Percentiles rank a stretch among this genome's conserved stretches.
These are phyloP conservation scores for Caenorhabditis sp. DNA, from an alignment of 2,888 invertebrate species.

Conservation along the genomic window DNA sequence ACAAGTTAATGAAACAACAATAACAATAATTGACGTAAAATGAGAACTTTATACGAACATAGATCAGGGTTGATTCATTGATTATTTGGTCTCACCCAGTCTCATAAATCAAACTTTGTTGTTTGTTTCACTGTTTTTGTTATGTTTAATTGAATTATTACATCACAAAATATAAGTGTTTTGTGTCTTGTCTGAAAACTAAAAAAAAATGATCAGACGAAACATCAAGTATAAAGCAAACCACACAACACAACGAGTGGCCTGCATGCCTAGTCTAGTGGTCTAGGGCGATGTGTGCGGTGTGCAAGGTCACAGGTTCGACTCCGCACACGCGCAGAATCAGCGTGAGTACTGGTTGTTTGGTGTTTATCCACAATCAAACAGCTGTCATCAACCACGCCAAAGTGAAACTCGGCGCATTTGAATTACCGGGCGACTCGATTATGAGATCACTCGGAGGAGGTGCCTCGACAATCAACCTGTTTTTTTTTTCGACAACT, in stretches of 20 bases:
- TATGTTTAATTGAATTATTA: too few species aligned
- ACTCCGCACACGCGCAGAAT: background rate
- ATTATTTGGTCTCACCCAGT: too few species aligned
- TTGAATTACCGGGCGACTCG: constrained; percentile 30
- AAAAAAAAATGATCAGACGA: too few species aligned
- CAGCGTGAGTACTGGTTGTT: constrained; percentile 41
- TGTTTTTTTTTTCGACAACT: constrained; percentile 3
- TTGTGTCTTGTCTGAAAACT: too few species aligned
- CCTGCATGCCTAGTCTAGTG: constrained; percentile 18
- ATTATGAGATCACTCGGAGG: constrained; percentile 24
- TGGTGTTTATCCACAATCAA: constrained; percentile 24
- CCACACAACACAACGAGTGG: background rate
- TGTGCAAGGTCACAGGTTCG: constrained; percentile 2
- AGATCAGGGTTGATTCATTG: too few species aligned
- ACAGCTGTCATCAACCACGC: constrained; percentile 44
- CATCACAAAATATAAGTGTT: too few species aligned
- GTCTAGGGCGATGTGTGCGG: constrained; percentile 5
- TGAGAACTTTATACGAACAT: background rate
- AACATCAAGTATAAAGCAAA: background rate
- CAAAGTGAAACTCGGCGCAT: constrained; percentile 9
- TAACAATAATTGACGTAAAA: background rate
- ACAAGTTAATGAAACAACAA: too few species aligned
- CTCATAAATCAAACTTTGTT: too few species aligned
- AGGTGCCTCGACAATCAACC: constrained; percentile 21
- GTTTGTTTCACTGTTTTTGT: too few species aligned